A percentile compares a stretch with the other conserved stretches of the same genome.
These are phyloP conservation scores for Archaeoteleia sp. DNA, from an alignment of 2,888 invertebrate species.

Conservation along the genomic window DNA sequence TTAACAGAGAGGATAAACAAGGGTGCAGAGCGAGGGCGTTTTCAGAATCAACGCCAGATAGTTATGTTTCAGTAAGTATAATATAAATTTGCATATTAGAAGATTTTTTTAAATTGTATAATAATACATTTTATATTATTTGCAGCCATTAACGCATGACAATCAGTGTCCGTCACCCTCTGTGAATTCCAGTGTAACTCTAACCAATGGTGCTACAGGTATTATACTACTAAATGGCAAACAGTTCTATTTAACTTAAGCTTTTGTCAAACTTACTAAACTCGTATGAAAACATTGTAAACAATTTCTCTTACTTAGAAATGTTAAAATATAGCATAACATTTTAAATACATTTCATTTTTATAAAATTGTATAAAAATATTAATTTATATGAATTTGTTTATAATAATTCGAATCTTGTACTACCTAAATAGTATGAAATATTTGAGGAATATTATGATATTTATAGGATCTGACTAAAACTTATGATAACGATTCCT, in stretches of 20 bases:
- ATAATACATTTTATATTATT: background rate
- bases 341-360: background rate
- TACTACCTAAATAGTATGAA: too few species aligned
- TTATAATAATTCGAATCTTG: too few species aligned
- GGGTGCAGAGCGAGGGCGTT: constrained; percentile 38
- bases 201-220: constrained; percentile 35
- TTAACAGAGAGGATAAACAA: constrained; percentile 28
- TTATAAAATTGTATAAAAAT: background rate
- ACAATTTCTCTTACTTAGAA: too few species aligned
- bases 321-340: too few species aligned
- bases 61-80: constrained; percentile 16
- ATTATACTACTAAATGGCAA: too few species aligned
- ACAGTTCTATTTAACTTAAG: background rate
- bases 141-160: constrained; percentile 14
- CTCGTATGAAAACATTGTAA: too few species aligned
- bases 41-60: constrained; percentile 13
- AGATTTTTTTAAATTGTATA: background rate
- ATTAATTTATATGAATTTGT: too few species aligned
- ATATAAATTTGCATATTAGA: background rate
- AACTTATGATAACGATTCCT: too few species aligned
- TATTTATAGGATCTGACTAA: too few species aligned
- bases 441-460: too few species aligned
- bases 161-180: constrained; percentile 22
- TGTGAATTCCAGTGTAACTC: constrained; percentile 4
- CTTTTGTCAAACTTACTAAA: too few species aligned